Base-by-base conservation (phyloP, 2,797 vertebrate species). In the Oophaga sylvatica region DNA sequence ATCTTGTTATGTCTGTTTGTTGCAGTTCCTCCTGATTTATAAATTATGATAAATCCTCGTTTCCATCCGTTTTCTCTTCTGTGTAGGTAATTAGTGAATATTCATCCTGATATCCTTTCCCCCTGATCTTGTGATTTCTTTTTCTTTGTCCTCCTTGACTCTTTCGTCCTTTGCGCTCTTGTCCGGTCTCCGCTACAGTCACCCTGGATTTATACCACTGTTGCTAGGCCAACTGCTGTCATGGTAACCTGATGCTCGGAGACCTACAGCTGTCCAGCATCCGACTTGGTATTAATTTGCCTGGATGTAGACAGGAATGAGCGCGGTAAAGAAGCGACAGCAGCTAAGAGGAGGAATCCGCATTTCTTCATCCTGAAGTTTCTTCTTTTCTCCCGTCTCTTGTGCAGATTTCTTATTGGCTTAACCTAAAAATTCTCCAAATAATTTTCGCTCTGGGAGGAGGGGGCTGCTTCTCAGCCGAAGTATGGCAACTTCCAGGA, bases 201-300 rank as follows among this genome's bases (percentile, higher is more conserved):
- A 63, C 83, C 60, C 60, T 53, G 71, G 71, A 62, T 84, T 76
- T 62, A 84, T 76, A 48, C 57, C 26, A 63, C 56, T 63, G 83
- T 84, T 84, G 71, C 83, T 45, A 63, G 71, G 83, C 71, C 71
- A 84, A 84, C 83, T 20, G 71, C 48, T 84, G 41, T 13, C 83
- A 84, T 84, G 71, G 53, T 16, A 77, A 84, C 71, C 35, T 31
- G 71, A 84, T 76, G 83, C 71, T 84, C 83, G 3, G n/a, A 84
- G 59, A 84, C 57, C 60, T 77, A 75, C 83, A 84, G 35, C 31
- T 84, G 82, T 84, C 82, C 81, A 83, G 70, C 81, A 57, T 41
- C 13, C 5, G 71, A 76, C 71, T 75, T 84, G 45, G 70, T 65
- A 53, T 63, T 76, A 76, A 84, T 84, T 63, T 84, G 71, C 62